phyloP scores from a whole-genome alignment of 1,140 invertebrate species.

The Megalopta genalis region DNA sequence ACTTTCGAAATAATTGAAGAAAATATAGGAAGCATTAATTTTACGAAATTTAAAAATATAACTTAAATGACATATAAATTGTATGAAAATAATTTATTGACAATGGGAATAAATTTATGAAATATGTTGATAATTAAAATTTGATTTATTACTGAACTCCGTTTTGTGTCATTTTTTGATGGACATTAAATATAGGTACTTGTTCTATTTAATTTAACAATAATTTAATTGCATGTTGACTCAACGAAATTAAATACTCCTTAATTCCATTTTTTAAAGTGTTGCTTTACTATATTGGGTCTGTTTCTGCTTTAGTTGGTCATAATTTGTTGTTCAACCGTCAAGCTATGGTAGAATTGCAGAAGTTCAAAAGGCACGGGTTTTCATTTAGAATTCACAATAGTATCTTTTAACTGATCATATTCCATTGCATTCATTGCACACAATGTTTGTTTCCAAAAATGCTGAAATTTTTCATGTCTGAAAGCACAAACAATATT shows the following conservation, averaged over 20 bases:
- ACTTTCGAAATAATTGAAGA: too few relatives aligned
- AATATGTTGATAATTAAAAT: slow-evolving; percentile 19
- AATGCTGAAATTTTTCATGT: background rate
- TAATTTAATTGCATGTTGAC: background rate
- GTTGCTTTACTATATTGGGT: background rate
- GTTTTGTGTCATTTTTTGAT: slow-evolving; percentile 4
- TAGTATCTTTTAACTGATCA: background rate
- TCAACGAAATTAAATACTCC: slow-evolving; percentile 18
- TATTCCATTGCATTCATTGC: background rate
- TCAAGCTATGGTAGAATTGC: slow-evolving; percentile 13
- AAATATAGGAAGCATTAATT: background rate
- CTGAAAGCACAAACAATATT: background rate
- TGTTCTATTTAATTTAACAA: slow-evolving; percentile 15
- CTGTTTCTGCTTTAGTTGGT: background rate
- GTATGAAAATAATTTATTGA: background rate
- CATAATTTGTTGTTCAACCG: slow-evolving; percentile 22
- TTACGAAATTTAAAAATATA: background rate
- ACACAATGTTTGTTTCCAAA: background rate
- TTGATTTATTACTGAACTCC: slow-evolving; percentile 33
- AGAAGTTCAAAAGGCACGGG: slow-evolving; percentile 45
- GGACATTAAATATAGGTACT: slow-evolving; percentile 1
- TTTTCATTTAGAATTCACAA: slow-evolving; percentile 20
- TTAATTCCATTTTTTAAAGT: slow-evolving; percentile 8
- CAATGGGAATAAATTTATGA: slow-evolving; percentile 20
- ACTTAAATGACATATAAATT: background rate